These are phyloP conservation scores for Rhinatrema bivittatum DNA, from an alignment of 2,797 vertebrate genomes.

Conservation along the genomic window DNA sequence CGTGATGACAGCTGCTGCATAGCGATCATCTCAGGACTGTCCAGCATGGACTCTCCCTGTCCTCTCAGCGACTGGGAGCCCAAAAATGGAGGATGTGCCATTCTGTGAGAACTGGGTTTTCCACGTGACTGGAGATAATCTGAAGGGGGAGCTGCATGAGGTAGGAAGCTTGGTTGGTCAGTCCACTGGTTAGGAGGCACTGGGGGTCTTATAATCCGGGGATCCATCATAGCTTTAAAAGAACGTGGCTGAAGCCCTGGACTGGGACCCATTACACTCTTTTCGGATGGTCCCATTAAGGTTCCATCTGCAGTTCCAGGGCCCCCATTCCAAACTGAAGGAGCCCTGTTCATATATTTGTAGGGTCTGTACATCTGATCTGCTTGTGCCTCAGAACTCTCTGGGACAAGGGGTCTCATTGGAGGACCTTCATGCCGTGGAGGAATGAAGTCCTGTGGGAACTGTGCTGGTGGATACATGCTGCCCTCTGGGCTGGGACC, in stretches of 20 bases:
- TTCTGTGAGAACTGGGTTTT: conserved; percentile 33
- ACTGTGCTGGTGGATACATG: conserved; percentile 66
- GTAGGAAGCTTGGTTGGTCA: conserved; percentile 64
- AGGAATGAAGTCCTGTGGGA: conserved; percentile 52
- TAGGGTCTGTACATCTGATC: conserved; percentile 54
- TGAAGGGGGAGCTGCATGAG: conserved; percentile 55
- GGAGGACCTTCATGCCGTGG: conserved; percentile 53
- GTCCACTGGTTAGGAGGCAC: conserved; percentile 72
- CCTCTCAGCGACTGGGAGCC: conserved; percentile 36
- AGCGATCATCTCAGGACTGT: conserved; percentile 97
- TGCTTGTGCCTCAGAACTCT: conserved; percentile 35
- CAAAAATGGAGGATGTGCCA: conserved; percentile 22
- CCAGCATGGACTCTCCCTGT: conserved; percentile 83
- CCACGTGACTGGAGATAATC: conserved; percentile 54
- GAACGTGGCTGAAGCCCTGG: conserved; percentile 55
- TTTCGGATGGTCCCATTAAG: conserved; percentile 39
- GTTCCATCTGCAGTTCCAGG: conserved; percentile 30
- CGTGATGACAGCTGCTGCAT: conserved; percentile 94
- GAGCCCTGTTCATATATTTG: conserved; percentile 49
- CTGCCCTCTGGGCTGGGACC: conserved; percentile 65
- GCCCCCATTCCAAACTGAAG: conserved; percentile 53
- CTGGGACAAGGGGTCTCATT: conserved; percentile 48
- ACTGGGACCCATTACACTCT: conserved; percentile 25
- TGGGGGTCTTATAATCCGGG: conserved; percentile 64
- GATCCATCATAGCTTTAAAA: conserved; percentile 58